Percentiles rank a stretch among this genome's conserved stretches.
Conservation (phyloP, 2,113 vertebrate species). For the Mohoua ochrocephala region DNA sequence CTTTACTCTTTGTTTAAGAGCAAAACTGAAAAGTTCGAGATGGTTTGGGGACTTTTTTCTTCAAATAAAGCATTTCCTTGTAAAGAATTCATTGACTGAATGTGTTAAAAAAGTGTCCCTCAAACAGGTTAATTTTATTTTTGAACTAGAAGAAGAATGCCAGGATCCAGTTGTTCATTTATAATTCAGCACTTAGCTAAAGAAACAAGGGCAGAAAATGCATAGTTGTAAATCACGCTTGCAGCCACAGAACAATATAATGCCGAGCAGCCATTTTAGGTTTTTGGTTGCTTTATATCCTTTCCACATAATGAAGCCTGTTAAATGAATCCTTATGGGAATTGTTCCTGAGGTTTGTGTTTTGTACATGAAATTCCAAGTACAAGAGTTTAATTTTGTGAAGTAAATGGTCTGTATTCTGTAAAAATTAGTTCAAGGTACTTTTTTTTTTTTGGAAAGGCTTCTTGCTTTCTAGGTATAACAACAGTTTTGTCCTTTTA, state of each 20-base stretch:
- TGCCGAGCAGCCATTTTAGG: background rate
- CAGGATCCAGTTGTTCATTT: slow-evolving; percentile 37
- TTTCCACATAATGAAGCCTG: background rate
- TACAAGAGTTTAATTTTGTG: background rate
- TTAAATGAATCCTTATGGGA: slow-evolving; percentile 39
- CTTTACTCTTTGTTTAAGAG: background rate
- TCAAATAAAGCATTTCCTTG: background rate
- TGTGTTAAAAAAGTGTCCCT: background rate
- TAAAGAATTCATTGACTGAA: slow-evolving; percentile 13
- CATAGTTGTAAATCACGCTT: background rate
- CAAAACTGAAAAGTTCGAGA: background rate
- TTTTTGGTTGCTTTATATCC: background rate
- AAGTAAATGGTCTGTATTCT: slow-evolving; percentile 1
- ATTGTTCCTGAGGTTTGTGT: background rate
- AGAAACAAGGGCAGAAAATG: slow-evolving; percentile 46
- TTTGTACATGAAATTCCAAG: slow-evolving; percentile 16
- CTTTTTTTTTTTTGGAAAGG: background rate
- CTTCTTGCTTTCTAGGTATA: slow-evolving; percentile 52
- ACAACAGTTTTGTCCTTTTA: background rate
- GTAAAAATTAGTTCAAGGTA: slow-evolving; percentile 24
- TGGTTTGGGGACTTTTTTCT: background rate
- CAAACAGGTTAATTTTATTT: slow-evolving; percentile 46
- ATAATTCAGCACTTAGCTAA: slow-evolving; percentile 47
- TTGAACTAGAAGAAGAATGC: slow-evolving; percentile 24
- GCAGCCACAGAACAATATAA: background rate